Conservation (phyloP, 37 sponge, comb jelly and placozoan genomes). For the Halisarca cf. caerulea region DNA sequence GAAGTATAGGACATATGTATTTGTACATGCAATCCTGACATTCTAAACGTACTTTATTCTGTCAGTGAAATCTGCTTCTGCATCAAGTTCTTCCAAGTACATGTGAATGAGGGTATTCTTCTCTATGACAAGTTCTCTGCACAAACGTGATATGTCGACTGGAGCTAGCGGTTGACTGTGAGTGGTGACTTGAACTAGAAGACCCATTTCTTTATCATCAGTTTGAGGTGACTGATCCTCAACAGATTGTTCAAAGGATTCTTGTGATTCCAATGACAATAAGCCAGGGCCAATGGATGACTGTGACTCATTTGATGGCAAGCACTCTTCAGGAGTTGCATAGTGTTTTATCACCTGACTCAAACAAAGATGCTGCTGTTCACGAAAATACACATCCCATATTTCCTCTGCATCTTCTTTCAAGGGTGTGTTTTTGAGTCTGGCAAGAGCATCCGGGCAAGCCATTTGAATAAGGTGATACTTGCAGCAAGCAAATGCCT, state of each 20-base stretch:
- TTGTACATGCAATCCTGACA: too few relatives aligned
- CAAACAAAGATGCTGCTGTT: conserved; percentile 11
- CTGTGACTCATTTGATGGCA: neutral
- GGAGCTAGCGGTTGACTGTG: conserved; percentile 75
- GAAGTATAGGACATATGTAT: too few relatives aligned
- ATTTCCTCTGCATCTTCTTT: conserved; percentile 9
- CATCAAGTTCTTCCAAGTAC: conserved; percentile 78
- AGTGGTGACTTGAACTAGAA: conserved; percentile 78
- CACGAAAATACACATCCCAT: conserved; percentile 31
- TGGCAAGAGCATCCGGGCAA: conserved; percentile 37
- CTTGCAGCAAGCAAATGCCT: neutral
- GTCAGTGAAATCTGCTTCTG: conserved; percentile 74
- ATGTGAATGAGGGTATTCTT: neutral
- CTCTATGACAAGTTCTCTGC: neutral
- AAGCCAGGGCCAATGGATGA: neutral
- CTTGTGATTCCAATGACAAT: too few relatives aligned
- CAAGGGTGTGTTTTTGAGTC: conserved; percentile 2
- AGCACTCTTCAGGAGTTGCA: too few relatives aligned
- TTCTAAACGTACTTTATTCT: conserved; percentile 72
- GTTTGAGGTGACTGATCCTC: too few relatives aligned
- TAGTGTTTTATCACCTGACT: neutral
- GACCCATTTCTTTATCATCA: neutral
- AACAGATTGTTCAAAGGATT: too few relatives aligned
- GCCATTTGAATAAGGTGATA: conserved; percentile 11
- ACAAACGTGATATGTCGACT: conserved; percentile 11